Evolutionary conservation across 2,888 invertebrate species (phyloP).

Genomic region (Chouioia cunea): DNA sequence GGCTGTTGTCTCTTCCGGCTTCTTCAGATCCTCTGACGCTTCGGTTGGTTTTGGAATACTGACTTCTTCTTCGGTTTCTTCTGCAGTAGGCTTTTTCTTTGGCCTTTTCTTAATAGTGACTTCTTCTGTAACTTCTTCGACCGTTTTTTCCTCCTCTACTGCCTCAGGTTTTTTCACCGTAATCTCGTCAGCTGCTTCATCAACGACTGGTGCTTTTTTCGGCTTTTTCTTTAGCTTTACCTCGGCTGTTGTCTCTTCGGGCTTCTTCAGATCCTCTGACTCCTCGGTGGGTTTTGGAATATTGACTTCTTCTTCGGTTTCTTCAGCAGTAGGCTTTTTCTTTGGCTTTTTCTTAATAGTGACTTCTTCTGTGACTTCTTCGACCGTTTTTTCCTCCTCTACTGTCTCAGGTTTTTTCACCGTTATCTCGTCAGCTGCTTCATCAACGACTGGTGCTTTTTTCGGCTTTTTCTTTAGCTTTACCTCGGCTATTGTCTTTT

Average conservation of each 20-base stretch:
- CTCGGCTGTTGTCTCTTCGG: conserved; percentile 57
- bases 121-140: conserved; percentile 4
- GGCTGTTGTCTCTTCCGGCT: conserved; percentile 52
- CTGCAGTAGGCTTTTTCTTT: conserved; percentile 15
- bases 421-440: too few relatives aligned
- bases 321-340: conserved; percentile 49
- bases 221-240: conserved; percentile 53
- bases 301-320: conserved; percentile 55
- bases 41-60: conserved; percentile 5
- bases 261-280: conserved; percentile 56
- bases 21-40: conserved; percentile 55
- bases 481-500: too few relatives aligned
- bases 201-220: conserved; percentile 52
- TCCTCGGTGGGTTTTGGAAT: conserved; percentile 50
- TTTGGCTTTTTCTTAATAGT: conserved; percentile 58
- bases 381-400: conserved; percentile 49
- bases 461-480: conserved; percentile 59
- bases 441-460: conserved; percentile 60
- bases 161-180: conserved; percentile 50
- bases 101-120: conserved; percentile 54
- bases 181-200: conserved; percentile 53
- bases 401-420: conserved; percentile 50
- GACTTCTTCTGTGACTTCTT: conserved; percentile 56
- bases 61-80: conserved; percentile 19
- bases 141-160: conserved; percentile 5